Percentiles rank a stretch among this genome's conserved stretches.
phyloP scores from a whole-genome alignment of 2,113 vertebrate species.

The Zosterops japonicus region DNA sequence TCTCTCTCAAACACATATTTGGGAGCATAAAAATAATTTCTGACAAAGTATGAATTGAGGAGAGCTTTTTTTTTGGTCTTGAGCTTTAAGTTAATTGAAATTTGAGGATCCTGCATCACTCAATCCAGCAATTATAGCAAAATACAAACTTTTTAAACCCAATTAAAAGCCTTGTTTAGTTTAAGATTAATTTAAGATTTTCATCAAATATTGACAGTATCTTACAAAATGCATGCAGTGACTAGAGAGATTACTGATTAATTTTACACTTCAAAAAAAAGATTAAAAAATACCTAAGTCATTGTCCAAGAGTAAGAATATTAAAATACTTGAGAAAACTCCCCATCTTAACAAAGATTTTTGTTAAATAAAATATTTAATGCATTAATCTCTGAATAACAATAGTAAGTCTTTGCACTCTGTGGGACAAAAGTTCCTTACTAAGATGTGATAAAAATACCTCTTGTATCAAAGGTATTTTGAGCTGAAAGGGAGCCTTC shows the following conservation, averaged over 20 bases:
- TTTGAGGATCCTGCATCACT: background rate
- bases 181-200: background rate
- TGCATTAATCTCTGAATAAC: background rate
- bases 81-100: background rate
- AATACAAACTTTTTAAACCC: background rate
- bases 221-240: background rate
- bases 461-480: background rate
- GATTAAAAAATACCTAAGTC: background rate
- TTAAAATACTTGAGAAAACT: background rate
- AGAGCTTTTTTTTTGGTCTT: background rate
- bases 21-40: background rate
- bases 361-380: background rate
- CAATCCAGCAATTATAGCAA: background rate
- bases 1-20: background rate
- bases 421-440: background rate
- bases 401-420: background rate
- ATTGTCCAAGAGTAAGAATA: background rate
- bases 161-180: background rate
- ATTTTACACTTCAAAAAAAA: background rate
- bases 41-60: background rate
- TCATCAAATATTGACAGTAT: background rate
- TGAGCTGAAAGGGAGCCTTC: background rate
- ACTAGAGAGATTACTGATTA: background rate
- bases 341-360: background rate
- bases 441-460: background rate